phyloP scores from a whole-genome alignment of 1,140 invertebrate genomes.

The Microplitis demolitor region DNA sequence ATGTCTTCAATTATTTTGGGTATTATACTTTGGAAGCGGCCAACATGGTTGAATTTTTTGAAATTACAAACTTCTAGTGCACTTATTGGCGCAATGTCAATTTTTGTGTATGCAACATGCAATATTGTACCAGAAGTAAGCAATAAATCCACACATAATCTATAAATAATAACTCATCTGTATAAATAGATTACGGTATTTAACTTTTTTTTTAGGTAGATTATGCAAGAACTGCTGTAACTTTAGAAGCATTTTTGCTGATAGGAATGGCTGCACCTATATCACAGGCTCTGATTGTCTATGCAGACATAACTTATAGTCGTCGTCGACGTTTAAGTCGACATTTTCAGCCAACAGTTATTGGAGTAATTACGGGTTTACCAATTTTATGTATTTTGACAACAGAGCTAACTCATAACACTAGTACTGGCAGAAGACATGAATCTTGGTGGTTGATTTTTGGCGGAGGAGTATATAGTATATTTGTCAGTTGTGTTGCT shows the following conservation, averaged over 20 bases:
- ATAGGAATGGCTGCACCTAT: slow-evolving; percentile 65
- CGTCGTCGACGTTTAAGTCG: slow-evolving; percentile 47
- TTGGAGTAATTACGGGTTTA: slow-evolving; percentile 65
- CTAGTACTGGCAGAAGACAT: slow-evolving; percentile 57
- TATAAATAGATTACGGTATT: neutral
- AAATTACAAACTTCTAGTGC: slow-evolving; percentile 71
- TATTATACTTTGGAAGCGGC: slow-evolving; percentile 65
- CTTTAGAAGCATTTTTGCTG: slow-evolving; percentile 62
- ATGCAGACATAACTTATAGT: slow-evolving; percentile 63
- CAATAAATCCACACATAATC: neutral
- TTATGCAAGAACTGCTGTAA: slow-evolving; percentile 56
- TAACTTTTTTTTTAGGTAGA: slow-evolving; percentile 46
- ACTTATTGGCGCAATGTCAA: slow-evolving; percentile 65
- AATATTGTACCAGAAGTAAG: slow-evolving; percentile 63
- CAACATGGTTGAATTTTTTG: slow-evolving; percentile 69
- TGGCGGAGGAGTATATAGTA: slow-evolving; percentile 64
- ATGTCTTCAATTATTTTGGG: slow-evolving; percentile 64
- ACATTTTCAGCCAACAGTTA: slow-evolving; percentile 64
- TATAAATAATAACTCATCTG: neutral
- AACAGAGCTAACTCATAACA: slow-evolving; percentile 64
- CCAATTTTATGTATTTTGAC: slow-evolving; percentile 64
- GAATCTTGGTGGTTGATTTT: slow-evolving; percentile 66
- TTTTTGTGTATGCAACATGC: slow-evolving; percentile 67
- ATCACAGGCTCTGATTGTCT: slow-evolving; percentile 65
- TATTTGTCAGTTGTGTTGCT: slow-evolving; percentile 62